Evolutionary conservation across 2,888 invertebrate species (phyloP).

Genomic region (Coecobrya sp.): DNA sequence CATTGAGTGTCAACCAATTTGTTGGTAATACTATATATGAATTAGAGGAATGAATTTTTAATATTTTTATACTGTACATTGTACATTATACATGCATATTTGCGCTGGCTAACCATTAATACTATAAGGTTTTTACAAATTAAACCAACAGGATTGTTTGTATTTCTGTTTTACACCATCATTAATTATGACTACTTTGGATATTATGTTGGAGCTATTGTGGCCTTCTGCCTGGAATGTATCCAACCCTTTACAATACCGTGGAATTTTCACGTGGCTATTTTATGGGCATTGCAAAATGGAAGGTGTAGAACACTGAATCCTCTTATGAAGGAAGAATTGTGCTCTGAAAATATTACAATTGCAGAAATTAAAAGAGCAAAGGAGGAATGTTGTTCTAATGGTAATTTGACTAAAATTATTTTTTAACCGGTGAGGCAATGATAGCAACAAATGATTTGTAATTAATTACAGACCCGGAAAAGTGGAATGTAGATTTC

Average conservation of each 20-base stretch:
- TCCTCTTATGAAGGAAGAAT: conserved; percentile 14
- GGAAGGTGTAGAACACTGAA: conserved; percentile 16
- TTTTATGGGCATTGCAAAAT: conserved; percentile 31
- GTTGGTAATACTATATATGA: too few relatives aligned
- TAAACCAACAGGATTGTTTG: conserved; percentile 13
- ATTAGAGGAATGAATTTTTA: too few relatives aligned
- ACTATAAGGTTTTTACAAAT: too few relatives aligned
- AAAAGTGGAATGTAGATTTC: conserved; percentile 17
- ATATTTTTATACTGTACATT: too few relatives aligned
- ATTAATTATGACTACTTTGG: conserved; percentile 53
- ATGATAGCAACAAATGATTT: not conserved
- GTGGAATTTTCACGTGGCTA: conserved; percentile 65
- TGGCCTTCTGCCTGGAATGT: not conserved
- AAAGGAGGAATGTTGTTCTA: not conserved
- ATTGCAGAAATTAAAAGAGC: not conserved
- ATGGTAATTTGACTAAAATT: not conserved
- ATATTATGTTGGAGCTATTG: not conserved
- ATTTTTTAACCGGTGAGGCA: too few relatives aligned
- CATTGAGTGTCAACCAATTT: conserved; percentile 69
- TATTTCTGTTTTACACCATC: conserved; percentile 61
- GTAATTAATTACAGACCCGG: not conserved
- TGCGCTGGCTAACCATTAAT: too few relatives aligned
- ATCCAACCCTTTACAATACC: conserved; percentile 58
- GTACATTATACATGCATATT: too few relatives aligned
- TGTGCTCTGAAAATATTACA: not conserved